Base-by-base conservation (phyloP, 2,888 invertebrate species). In the Coenonympha glycerion region DNA sequence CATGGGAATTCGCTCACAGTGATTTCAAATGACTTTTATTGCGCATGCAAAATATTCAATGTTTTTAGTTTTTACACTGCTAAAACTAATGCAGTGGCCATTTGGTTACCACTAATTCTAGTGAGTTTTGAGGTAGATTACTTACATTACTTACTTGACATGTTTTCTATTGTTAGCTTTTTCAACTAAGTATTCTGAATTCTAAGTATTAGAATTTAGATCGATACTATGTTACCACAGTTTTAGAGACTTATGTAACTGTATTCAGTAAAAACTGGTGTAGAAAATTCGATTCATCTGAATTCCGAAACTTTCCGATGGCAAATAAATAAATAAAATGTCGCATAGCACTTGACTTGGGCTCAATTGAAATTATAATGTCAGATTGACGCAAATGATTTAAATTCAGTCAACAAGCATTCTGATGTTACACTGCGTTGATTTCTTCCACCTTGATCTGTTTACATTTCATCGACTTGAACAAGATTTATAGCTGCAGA, bases 1-100 rank as follows among this genome's bases (percentile, higher is more conserved):
- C 73, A 77, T 82, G 79, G 77, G 82, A 84, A 83, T 58, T 40
- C 37, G 40, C 44, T 37, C 36, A 72, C 69, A 65, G 71, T 66
- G 69, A 65, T 71, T 71, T 68, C 61, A 66, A 71, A 72, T 72
- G 71, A 76, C 75, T 75, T 80, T 77, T 74, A 71, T 70, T 68
- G 63, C 66, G n/a, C n/a, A n/a, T n/a, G n/a, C n/a, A n/a, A n/a
- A n/a, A n/a, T n/a, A n/a, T n/a, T n/a, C n/a, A n/a, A n/a, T n/a
- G n/a, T n/a, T n/a, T n/a, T n/a, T n/a, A n/a, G n/a, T n/a, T 18
- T 34, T 34, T 18, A 15, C 18, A 18, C 4, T 19, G 6, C 37
- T 37, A n/a, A n/a, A n/a, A n/a, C n/a, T n/a, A n/a, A n/a, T n/a
- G n/a, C n/a, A n/a, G n/a, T 37, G 3, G 16, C 6, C 6, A 3